These are phyloP conservation scores for Nasonovia ribisnigri DNA, from an alignment of 2,888 invertebrate species.

Conservation along the genomic window DNA sequence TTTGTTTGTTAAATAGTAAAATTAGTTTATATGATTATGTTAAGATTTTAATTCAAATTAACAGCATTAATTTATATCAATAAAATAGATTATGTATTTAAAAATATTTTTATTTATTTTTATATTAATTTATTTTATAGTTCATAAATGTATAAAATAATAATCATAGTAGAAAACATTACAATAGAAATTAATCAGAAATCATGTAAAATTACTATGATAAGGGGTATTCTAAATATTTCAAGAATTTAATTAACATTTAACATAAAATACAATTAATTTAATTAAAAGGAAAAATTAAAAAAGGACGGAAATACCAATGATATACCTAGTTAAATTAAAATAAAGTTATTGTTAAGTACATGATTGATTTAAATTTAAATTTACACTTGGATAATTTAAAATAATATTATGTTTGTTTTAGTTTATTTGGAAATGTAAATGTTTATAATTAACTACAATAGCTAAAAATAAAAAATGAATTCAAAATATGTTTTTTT, in stretches of 20 bases:
- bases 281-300: neutral
- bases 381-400: neutral
- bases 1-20: neutral
- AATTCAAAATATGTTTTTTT: neutral
- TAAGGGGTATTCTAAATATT: neutral
- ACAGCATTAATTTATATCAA: neutral
- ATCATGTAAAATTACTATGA: neutral
- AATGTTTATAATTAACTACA: neutral
- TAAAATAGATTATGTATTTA: neutral
- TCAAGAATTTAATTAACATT: neutral
- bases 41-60: conserved; percentile 8
- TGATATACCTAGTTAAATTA: neutral
- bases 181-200: neutral
- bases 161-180: neutral
- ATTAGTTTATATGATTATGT: conserved; percentile 5
- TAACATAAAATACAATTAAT: neutral
- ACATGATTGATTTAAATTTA: neutral
- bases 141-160: neutral
- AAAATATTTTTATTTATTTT: neutral
- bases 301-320: neutral
- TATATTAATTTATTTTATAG: neutral
- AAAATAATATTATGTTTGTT: neutral
- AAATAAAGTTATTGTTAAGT: neutral
- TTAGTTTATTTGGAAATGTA: neutral
- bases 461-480: neutral